A percentile compares a stretch with the other conserved stretches of the same genome.
These are phyloP conservation scores for Alloplasta piceator DNA, from an alignment of 2,888 invertebrate genomes.

Conservation along the genomic window DNA sequence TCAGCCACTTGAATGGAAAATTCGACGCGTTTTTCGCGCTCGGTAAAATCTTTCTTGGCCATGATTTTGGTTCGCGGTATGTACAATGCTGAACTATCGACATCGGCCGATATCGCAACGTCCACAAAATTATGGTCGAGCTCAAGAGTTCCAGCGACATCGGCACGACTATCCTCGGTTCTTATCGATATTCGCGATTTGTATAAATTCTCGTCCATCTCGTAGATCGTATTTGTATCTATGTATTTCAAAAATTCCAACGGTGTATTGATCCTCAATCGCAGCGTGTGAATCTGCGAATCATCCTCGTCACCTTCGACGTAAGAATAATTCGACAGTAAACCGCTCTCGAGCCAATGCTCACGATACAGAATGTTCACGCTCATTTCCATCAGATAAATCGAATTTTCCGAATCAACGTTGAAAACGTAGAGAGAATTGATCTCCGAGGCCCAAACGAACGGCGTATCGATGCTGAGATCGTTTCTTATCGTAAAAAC, in stretches of 20 bases:
- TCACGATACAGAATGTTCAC: slow-evolving; percentile 82
- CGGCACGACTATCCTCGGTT: slow-evolving; percentile 84
- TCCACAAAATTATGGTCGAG: slow-evolving; percentile 88
- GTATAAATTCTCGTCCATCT: slow-evolving; percentile 84
- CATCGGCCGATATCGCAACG: slow-evolving; percentile 86
- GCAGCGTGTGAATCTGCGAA: slow-evolving; percentile 83
- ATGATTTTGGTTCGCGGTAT: slow-evolving; percentile 88
- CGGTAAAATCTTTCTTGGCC: slow-evolving; percentile 89
- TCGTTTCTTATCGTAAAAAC: slow-evolving; percentile 85
- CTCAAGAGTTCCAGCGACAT: slow-evolving; percentile 85
- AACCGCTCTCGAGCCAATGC: slow-evolving; percentile 84
- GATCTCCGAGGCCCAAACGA: slow-evolving; percentile 83
- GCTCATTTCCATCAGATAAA: slow-evolving; percentile 84
- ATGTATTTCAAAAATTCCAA: slow-evolving; percentile 84
- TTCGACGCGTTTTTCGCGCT: slow-evolving; percentile 87
- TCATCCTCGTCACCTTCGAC: slow-evolving; percentile 80
- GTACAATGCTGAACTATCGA: slow-evolving; percentile 87
- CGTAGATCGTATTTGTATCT: slow-evolving; percentile 82
- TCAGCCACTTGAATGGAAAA: slow-evolving; percentile 87
- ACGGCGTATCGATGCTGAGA: slow-evolving; percentile 86
- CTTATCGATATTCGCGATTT: slow-evolving; percentile 84
- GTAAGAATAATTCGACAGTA: slow-evolving; percentile 84
- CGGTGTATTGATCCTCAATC: slow-evolving; percentile 85
- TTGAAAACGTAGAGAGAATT: slow-evolving; percentile 84
- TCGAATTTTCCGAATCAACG: slow-evolving; percentile 81